Conservation (phyloP, 2,888 invertebrate genomes). For the Tinea semifulvella region DNA sequence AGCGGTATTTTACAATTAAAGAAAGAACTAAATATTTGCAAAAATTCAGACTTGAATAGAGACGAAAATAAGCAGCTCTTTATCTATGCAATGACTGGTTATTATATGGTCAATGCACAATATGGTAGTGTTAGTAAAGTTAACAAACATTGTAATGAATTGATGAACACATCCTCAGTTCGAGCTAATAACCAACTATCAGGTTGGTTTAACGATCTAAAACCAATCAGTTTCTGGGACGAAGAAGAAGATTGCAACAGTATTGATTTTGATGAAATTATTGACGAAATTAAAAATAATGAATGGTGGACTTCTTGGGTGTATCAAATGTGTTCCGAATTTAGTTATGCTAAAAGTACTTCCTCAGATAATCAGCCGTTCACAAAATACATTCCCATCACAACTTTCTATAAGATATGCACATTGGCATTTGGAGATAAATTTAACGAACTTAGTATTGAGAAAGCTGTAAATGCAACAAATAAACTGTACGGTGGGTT, state of each 20-base stretch:
- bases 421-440: constrained; percentile 44
- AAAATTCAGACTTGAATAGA: constrained; percentile 34
- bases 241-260: constrained; percentile 30
- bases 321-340: constrained; percentile 82
- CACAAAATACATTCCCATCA: constrained; percentile 48
- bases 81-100: constrained; percentile 31
- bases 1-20: constrained; percentile 37
- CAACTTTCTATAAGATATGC: constrained; percentile 48
- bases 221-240: constrained; percentile 24
- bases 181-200: constrained; percentile 24
- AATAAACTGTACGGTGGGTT: constrained; percentile 59
- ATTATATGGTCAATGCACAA: constrained; percentile 38
- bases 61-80: constrained; percentile 42
- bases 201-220: constrained; percentile 6
- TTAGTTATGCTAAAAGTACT: constrained; percentile 76
- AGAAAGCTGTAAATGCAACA: constrained; percentile 39
- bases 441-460: constrained; percentile 37
- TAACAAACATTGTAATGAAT: constrained; percentile 30
- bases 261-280: constrained; percentile 37
- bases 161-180: constrained; percentile 23
- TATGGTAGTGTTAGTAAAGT: constrained; percentile 36
- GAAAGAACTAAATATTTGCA: constrained; percentile 43
- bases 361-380: constrained; percentile 67
- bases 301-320: constrained; percentile 60
- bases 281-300: constrained; percentile 28